Conservation (phyloP, 1,140 invertebrate species). For the Matsumurasca onukii region DNA sequence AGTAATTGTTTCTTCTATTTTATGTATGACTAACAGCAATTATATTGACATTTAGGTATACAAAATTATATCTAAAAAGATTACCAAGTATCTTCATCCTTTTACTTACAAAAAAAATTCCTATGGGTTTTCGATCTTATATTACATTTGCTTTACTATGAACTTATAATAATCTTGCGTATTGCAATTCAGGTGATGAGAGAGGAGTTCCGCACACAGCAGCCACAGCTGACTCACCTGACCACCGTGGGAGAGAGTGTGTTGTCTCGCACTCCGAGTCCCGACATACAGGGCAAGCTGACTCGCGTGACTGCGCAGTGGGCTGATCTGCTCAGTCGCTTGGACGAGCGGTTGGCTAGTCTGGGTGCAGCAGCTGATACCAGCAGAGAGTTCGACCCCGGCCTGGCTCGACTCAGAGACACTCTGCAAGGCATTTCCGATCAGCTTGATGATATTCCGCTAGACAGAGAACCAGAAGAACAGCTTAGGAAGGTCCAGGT, state of each 20-base stretch:
- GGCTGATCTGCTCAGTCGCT: conserved; percentile 73
- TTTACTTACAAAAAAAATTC: too few species aligned
- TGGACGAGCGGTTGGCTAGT: conserved; percentile 81
- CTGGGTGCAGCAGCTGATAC: conserved; percentile 85
- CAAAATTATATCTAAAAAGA: too few species aligned
- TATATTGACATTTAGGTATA: too few species aligned
- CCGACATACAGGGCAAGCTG: conserved; percentile 70
- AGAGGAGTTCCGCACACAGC: conserved; percentile 89
- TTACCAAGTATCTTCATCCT: too few species aligned
- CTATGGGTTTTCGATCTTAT: too few species aligned
- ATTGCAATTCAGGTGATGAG: conserved; percentile 70
- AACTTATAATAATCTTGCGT: not conserved
- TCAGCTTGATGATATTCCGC: conserved; percentile 79
- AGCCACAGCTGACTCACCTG: conserved; percentile 84
- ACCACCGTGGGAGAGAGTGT: conserved; percentile 78
- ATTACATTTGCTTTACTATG: too few species aligned
- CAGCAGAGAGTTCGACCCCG: conserved; percentile 87
- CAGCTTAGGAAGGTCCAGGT: conserved; percentile 74
- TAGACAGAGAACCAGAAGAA: conserved; percentile 82
- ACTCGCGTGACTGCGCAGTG: conserved; percentile 70
- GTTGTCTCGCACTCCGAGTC: conserved; percentile 61
- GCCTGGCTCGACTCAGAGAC: conserved; percentile 73
- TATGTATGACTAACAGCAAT: too few species aligned
- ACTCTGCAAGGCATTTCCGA: conserved; percentile 83
- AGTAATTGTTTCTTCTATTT: too few species aligned